Base-by-base conservation (phyloP, 2,113 vertebrate genomes). In the Oncorhynchus mykiss region DNA sequence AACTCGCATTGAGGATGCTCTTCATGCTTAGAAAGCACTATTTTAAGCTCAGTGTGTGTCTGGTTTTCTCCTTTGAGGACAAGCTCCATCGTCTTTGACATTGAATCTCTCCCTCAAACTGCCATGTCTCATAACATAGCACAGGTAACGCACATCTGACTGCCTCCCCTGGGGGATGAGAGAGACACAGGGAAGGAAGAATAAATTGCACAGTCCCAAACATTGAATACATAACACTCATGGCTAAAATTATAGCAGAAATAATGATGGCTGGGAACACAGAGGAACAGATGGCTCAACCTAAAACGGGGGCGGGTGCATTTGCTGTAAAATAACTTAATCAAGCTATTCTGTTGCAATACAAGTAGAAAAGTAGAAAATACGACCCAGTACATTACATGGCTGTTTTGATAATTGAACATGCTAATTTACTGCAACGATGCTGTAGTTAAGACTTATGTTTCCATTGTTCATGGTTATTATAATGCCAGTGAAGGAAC, bases 1-100 rank as follows among this genome's bases (percentile, higher is more conserved):
- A 78, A 82, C 67, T 73, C 80, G 60, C 78, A 84, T 80, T 86
- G 73, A 82, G n/a, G 76, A 82, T 86, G 80, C 85, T 82, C 78
- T 84, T 82, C 80, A 82, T 80, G 82, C 72, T 78, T 82, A 57
- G 71, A 57, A 86, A 75, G 78, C 72, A 80, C 85, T 82, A 86
- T 84, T 86, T 86, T 80, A 82, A 84, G 80, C 82, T 70, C 68
- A 59, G 71, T 62, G 39, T 62, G 39, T 65, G 77, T 75, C 77
- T 75, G 71, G 67, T 4, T 72, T 64, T 73, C 59, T 64, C 64
- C 75, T 45, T 59, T 74, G 82, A 86, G 85, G 80, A 78, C 80
- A 78, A 78, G 51, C 77, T 73, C 57, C 59, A 14, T 79, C 78
- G 77, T 78, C 78, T 16, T 59, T 82, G 85, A 86, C 80, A 84